Percentiles rank a stretch among this genome's conserved stretches.
These are phyloP conservation scores for Eristalinus sepulchralis DNA, from an alignment of 2,888 invertebrate genomes.

Conservation along the genomic window DNA sequence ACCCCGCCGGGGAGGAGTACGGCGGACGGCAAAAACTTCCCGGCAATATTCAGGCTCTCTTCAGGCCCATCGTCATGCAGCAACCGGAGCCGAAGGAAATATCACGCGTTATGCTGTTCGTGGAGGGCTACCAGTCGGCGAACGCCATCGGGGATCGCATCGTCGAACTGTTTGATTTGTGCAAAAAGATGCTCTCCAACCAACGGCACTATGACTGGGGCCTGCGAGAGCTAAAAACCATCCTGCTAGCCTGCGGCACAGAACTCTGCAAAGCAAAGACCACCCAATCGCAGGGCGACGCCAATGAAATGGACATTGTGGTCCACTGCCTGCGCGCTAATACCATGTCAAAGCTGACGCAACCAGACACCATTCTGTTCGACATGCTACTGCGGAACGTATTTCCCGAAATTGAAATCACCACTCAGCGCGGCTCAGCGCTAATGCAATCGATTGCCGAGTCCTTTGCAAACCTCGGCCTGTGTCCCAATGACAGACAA, in stretches of 20 bases:
- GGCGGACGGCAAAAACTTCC: constrained; percentile 97
- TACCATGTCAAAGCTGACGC: constrained; percentile 92
- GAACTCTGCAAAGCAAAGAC: constrained; percentile 79
- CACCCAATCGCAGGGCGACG: constrained; percentile 64
- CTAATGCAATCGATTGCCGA: constrained; percentile 85
- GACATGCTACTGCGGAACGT: constrained; percentile 90
- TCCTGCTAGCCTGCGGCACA: constrained; percentile 89
- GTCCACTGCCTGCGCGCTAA: constrained; percentile 89
- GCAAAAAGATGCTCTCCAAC: constrained; percentile 91
- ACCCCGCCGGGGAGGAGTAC: constrained; percentile 97
- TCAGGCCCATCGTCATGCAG: constrained; percentile 98
- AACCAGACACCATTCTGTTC: constrained; percentile 87
- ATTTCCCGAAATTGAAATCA: constrained; percentile 88
- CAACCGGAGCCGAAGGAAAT: constrained; percentile 94
- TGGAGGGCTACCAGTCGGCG: constrained; percentile 92
- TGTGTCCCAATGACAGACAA: constrained; percentile 88
- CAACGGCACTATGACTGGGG: constrained; percentile 99
- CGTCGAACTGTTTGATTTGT: constrained; percentile 92
- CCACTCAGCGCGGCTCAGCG: constrained; percentile 83
- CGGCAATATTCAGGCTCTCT: constrained; percentile 95
- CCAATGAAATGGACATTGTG: constrained; percentile 85
- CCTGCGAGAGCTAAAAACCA: constrained; percentile 95
- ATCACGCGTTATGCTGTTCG: constrained; percentile 92
- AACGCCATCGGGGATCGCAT: constrained; percentile 90
- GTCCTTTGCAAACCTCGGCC: constrained; percentile 84